Evolutionary conservation across 1,140 invertebrate species (phyloP), one percentile per base, ranked within the genome.

Genomic region (Temnothorax curvispinosus): DNA sequence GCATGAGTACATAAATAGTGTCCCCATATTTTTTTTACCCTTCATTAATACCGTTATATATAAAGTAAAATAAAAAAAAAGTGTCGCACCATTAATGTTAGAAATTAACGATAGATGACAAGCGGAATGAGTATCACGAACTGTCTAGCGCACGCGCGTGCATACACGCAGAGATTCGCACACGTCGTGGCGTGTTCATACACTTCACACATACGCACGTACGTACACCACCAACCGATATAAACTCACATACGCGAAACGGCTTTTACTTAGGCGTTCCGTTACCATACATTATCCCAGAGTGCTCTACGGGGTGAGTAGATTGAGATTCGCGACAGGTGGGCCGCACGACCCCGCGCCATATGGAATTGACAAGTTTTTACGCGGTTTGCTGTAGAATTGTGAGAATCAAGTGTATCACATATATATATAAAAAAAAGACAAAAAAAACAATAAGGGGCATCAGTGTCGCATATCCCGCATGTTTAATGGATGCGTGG

Each of bases 221-320:
- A 15, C 32, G 9, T 74, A 35, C 18, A 54, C 52, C 18, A n/a
- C 9, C 65, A 52, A 44, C 65, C 65, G 78, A 72, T 72, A 56
- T 58, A 71, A 84, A 75, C 69, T 84, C 64, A 67, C 50, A 54
- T 80, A 80, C 82, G 89, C 60, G 80, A 58, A 72, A 75, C 69
- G 86, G 87, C 89, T 93, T 89, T 91, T 92, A 92, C 88, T 91
- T 87, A 86, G 89, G 89, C 89, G 90, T 92, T 92, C 91, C 88
- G 89, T 93, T 93, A 92, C 88, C 87, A 82, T 92, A 87, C 88
- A 82, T 92, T 89, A 92, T 91, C 86, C 89, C 81, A 56, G 76
- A 88, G 76, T 86, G 74, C 74, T 92, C 85, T 87, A 89, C 85
- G 72, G 85, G 88, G 76, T 91, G 91, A 88, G 90, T 89, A 81